phyloP scores from a whole-genome alignment of 1,140 invertebrate species.

The Parasteatoda tepidariorum region DNA sequence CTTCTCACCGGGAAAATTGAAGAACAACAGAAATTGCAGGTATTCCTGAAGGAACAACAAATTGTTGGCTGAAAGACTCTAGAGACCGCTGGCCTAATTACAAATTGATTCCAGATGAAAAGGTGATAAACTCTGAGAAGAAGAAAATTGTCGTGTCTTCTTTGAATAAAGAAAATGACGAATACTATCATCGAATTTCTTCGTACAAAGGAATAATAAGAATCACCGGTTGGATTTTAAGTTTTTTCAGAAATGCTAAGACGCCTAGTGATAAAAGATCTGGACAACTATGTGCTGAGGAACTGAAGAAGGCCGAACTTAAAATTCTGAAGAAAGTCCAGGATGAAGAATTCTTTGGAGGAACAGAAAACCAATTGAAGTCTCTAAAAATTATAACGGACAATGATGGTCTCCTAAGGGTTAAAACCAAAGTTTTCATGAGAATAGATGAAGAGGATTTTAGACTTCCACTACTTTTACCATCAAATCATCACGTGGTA shows the following conservation, averaged over 20 bases:
- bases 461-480: not conserved
- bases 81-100: not conserved
- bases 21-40: too few relatives aligned
- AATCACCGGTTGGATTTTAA: too few relatives aligned
- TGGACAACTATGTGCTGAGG: too few relatives aligned
- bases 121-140: not conserved
- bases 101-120: not conserved
- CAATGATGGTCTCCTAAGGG: not conserved
- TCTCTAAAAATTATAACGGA: not conserved
- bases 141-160: slow-evolving; percentile 8
- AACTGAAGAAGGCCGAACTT: too few relatives aligned
- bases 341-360: not conserved
- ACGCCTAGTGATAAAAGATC: too few relatives aligned
- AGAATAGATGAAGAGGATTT: not conserved
- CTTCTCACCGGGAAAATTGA: too few relatives aligned
- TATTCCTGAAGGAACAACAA: too few relatives aligned
- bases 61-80: not conserved
- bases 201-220: not conserved
- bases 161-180: not conserved
- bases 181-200: not conserved
- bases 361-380: not conserved
- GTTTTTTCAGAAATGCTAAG: too few relatives aligned
- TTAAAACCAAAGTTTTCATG: not conserved
- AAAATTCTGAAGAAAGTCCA: too few relatives aligned
- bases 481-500: not conserved